These are phyloP conservation scores for Drosophila lini DNA, from an alignment of 1,140 invertebrate species.

Conservation along the genomic window DNA sequence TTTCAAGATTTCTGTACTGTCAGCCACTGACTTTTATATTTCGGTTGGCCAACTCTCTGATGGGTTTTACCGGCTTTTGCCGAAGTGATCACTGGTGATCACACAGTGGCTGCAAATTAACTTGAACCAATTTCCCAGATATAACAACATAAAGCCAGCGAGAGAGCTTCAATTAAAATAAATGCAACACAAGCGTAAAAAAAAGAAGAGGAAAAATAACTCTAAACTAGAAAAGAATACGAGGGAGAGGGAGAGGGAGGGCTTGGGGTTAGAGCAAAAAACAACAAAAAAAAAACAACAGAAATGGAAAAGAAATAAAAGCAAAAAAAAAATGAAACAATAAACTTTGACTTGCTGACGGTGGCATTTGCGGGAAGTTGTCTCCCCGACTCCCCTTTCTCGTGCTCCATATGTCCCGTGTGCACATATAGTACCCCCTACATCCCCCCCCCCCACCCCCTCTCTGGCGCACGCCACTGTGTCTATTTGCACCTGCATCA, in stretches of 20 bases:
- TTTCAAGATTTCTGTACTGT: neutral
- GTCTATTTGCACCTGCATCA: constrained; percentile 59
- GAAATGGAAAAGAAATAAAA: constrained; percentile 29
- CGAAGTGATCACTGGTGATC: constrained; percentile 11
- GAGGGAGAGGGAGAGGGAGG: neutral
- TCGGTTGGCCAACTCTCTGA: neutral
- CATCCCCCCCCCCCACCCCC: neutral
- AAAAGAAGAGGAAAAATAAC: constrained; percentile 14
- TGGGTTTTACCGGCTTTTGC: too few species aligned
- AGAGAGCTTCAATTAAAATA: constrained; percentile 48
- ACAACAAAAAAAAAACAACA: neutral
- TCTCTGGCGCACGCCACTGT: constrained; percentile 12
- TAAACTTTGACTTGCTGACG: constrained; percentile 66
- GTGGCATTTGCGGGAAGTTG: constrained; percentile 48
- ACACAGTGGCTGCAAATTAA: neutral
- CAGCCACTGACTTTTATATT: neutral
- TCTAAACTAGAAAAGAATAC: neutral
- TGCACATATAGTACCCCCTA: neutral
- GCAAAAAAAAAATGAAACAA: constrained; percentile 41
- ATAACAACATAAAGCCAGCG: constrained; percentile 15
- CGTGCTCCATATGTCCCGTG: constrained; percentile 9
- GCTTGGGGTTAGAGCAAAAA: neutral
- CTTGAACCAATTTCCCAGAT: constrained; percentile 17
- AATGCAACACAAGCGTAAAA: constrained; percentile 52
- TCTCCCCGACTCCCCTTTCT: neutral